Percentiles rank a stretch among this genome's conserved stretches.
These are phyloP conservation scores for Maccullochella peelii DNA, from an alignment of 2,113 vertebrate species.

Conservation along the genomic window DNA sequence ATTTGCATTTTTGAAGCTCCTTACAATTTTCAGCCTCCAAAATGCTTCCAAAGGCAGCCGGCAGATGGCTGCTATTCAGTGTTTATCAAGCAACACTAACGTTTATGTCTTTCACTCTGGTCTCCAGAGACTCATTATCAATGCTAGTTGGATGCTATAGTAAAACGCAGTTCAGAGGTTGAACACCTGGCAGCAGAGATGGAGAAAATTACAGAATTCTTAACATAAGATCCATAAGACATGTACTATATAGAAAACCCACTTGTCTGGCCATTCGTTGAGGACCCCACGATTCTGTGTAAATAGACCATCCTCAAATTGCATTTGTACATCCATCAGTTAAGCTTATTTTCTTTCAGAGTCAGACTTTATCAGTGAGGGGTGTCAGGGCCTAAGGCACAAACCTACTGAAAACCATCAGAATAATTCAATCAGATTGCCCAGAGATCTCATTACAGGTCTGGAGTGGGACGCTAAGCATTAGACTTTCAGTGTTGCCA, in stretches of 20 bases:
- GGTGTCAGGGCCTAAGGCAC: conserved; percentile 57
- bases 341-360: conserved; percentile 71
- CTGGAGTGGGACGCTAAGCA: conserved; percentile 55
- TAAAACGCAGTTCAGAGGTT: conserved; percentile 58
- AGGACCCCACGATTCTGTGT: conserved; percentile 20
- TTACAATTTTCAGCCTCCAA: conserved; percentile 55
- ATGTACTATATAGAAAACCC: neutral
- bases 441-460: conserved; percentile 80
- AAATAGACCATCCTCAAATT: conserved; percentile 41
- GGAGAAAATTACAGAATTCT: neutral
- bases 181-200: conserved; percentile 63
- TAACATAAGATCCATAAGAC: neutral
- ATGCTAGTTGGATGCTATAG: conserved; percentile 40
- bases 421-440: conserved; percentile 79
- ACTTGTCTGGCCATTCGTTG: neutral
- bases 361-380: conserved; percentile 59
- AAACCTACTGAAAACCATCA: conserved; percentile 72
- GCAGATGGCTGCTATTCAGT: conserved; percentile 78
- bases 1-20: conserved; percentile 77
- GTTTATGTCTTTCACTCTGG: conserved; percentile 69
- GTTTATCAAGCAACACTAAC: conserved; percentile 77
- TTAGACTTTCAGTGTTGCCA: conserved; percentile 64
- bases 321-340: conserved; percentile 58
- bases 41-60: conserved; percentile 54
- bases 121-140: conserved; percentile 71